Conservation (phyloP, 1,140 invertebrate species). For the Drosophila ficusphila region DNA sequence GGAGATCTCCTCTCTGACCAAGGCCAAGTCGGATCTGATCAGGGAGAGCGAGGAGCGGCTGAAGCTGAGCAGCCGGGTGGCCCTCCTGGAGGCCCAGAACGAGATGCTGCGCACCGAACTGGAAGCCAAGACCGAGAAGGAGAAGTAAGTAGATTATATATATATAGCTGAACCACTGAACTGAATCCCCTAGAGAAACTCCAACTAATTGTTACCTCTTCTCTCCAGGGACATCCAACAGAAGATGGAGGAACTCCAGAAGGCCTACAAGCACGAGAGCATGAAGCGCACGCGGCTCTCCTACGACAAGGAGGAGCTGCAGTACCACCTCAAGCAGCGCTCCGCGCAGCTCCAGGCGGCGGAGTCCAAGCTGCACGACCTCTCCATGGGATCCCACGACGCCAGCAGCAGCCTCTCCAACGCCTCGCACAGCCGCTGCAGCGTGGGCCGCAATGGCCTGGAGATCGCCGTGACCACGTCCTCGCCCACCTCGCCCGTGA, state of each 20-base stretch:
- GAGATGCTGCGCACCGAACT: slow-evolving; percentile 89
- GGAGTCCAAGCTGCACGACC: slow-evolving; percentile 65
- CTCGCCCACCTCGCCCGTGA: slow-evolving; percentile 87
- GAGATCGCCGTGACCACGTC: slow-evolving; percentile 67
- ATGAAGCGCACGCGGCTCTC: slow-evolving; percentile 91
- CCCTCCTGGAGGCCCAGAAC: slow-evolving; percentile 87
- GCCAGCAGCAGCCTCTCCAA: slow-evolving; percentile 11
- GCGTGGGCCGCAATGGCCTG: slow-evolving; percentile 18
- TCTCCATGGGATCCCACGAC: slow-evolving; percentile 38
- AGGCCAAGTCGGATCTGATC: slow-evolving; percentile 87
- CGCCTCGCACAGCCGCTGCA: slow-evolving; percentile 19
- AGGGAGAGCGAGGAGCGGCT: slow-evolving; percentile 86
- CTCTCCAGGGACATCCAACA: slow-evolving; percentile 85
- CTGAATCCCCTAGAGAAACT: background rate
- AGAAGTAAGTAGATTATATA: slow-evolving; percentile 84
- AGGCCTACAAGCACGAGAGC: slow-evolving; percentile 88
- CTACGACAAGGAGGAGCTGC: slow-evolving; percentile 93
- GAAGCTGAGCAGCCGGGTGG: slow-evolving; percentile 85
- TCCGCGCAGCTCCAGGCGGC: slow-evolving; percentile 83
- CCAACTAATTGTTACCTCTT: slow-evolving; percentile 1
- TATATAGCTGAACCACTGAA: too few relatives aligned
- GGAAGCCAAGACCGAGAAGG: slow-evolving; percentile 86
- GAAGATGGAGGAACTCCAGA: slow-evolving; percentile 89
- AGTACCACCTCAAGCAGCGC: slow-evolving; percentile 92
- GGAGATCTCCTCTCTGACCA: slow-evolving; percentile 89